Evolutionary conservation across 2,797 vertebrate genomes (phyloP).

Genomic region (Periophthalmus magnuspinnatus): DNA sequence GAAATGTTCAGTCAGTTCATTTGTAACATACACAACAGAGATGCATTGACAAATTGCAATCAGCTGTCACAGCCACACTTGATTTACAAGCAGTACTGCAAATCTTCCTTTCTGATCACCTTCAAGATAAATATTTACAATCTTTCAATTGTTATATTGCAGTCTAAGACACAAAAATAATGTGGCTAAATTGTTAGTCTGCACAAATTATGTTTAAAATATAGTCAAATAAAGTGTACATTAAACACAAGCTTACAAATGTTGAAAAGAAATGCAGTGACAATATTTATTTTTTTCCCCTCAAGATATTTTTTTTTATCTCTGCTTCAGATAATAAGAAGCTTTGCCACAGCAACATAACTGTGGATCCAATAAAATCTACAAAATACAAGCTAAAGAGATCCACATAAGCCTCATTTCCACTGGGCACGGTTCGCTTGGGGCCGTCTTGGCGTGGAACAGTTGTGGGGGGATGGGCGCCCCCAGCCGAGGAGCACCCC

Average conservation of each 20-base stretch:
- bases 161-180: not conserved
- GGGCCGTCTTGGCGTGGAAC: too few species aligned
- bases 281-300: not conserved
- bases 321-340: not conserved
- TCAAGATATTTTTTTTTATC: not conserved
- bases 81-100: not conserved
- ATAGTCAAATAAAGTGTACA: not conserved
- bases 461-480: too few species aligned
- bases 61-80: not conserved
- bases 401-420: not conserved
- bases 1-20: constrained; percentile 11
- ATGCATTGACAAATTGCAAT: not conserved
- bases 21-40: constrained; percentile 11
- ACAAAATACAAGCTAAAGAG: not conserved
- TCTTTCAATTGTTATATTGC: not conserved
- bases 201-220: not conserved
- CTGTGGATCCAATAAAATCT: not conserved
- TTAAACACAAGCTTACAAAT: not conserved
- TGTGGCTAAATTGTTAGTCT: not conserved
- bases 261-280: not conserved
- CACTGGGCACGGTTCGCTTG: too few species aligned
- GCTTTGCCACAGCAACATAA: not conserved
- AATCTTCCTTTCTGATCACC: too few species aligned
- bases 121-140: not conserved
- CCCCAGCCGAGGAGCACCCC: too few species aligned